Base-by-base conservation (phyloP, 1,140 invertebrate species). In the Monochamus saltuarius region DNA sequence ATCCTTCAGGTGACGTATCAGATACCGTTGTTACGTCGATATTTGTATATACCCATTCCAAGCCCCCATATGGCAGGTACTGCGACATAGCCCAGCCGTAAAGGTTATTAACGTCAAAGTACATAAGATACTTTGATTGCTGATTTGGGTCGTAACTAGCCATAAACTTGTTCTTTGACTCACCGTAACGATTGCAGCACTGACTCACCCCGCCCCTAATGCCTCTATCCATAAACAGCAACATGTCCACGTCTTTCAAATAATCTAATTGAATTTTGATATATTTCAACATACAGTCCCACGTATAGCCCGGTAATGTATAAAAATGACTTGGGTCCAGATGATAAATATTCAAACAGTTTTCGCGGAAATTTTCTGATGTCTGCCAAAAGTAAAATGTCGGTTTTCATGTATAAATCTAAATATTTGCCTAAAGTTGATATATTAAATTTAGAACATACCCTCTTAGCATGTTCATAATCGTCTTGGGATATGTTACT, bases 101-200 rank as follows among this genome's bases (percentile, higher is more conserved):
- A 43, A 82, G 67, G 73, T 84, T 83, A 67, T 81, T 83, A 4
- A 70, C 75, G 78, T 84, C 82, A 1, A 77, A 73, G 71, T 83
- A 82, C 17, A 73, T 64, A 14, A 82, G 47, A 56, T 62, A 68
- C 10, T 29, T 52, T 29, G 57, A 71, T 72, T 80, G 45, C 62
- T 77, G 56, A 39, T 58, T 66, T 10, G 59, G 7, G 76, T 83
- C 65, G 72, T 74, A 83, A 10, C 62, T 57, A 29, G 47, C 14
- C 63, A 81, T 70, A 67, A 76, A 75, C 56, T 69, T 79, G 60
- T n/a, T n/a, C n/a, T 79, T 78, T 0, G 73, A 73, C 60, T 64
- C 53, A 14, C 70, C 71, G 61, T 74, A 72, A 16, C 75, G 58
- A 61, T 71, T 70, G 8, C 40, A 67, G 52, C 69, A 72, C 56